Evolutionary conservation across 2,888 invertebrate genomes (phyloP), one percentile per base, ranked within the genome.

Genomic region (Hoplodrina blanda): DNA sequence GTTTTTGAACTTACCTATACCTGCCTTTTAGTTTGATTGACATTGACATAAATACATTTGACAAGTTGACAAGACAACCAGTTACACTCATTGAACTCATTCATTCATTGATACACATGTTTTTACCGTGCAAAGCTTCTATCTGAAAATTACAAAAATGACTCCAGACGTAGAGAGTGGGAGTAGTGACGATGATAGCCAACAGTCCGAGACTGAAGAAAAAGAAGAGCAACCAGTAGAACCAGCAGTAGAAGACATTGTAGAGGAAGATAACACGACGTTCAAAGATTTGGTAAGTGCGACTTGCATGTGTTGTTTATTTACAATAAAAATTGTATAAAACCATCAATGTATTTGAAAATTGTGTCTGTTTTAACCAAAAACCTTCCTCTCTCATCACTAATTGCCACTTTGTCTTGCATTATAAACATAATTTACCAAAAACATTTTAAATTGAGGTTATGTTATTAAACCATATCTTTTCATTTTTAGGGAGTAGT

Each of bases 401-500:
- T 37, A 11, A 4, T 6, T 44, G 19, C 19, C 2, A n/a, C 10
- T 55, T n/a, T 37, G 6, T 6, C 33, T 53, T 15, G 6, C 1
- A 11, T 33, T 4, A 4, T 19, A n/a, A 19, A 15, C 4, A 33
- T 5, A 69, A 15, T 37, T 7, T 13, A 0, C 4, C 1, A 15
- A 46, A 50, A 25, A 46, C 1, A 0, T 70, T 56, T 57, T 2
- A 44, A 44, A 15, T 55, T 83, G 78, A 90, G 91, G 91, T 90
- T 88, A 88, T 83, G 71, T 80, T 72, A 7, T 20, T 53, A 55
- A 62, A 62, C 62, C 41, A 20, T 37, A 50, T 17, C 6, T 15
- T 55, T 37, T 30, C 55, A 30, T 65, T 86, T 89, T 62, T 87
- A 99, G 99, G 99, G 99, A 37, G 95, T 99, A 17, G 97, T 98